Evolutionary conservation across 64 coral and sea anemone species (phyloP).

Genomic region (Dendronephthya gigantea): DNA sequence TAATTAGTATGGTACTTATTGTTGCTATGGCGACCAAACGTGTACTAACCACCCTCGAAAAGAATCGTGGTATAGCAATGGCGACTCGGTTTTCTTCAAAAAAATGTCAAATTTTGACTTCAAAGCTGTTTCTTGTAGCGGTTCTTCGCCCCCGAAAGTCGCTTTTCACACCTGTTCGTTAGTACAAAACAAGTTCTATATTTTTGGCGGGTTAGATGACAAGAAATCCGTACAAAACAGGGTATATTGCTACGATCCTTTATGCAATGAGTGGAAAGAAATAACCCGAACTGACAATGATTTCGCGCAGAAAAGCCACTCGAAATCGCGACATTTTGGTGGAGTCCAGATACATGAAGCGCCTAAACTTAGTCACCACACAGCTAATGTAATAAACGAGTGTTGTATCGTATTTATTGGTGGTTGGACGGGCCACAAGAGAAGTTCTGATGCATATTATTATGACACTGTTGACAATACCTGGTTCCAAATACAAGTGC

Average conservation of each 20-base stretch:
- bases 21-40: too few relatives aligned
- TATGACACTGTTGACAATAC: conserved; percentile 49
- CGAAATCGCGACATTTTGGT: conserved; percentile 33
- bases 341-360: conserved; percentile 34
- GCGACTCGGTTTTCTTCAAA: conserved; percentile 11
- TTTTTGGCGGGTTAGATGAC: conserved; percentile 73
- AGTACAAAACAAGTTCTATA: conserved; percentile 41
- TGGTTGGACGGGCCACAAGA: conserved; percentile 90
- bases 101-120: conserved; percentile 47
- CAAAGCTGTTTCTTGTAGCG: neutral
- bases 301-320: conserved; percentile 12
- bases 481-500: conserved; percentile 52
- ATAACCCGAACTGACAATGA: conserved; percentile 16
- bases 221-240: conserved; percentile 53
- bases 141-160: conserved; percentile 37
- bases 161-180: conserved; percentile 81
- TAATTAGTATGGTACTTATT: neutral
- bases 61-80: conserved; percentile 43
- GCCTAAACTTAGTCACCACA: conserved; percentile 72
- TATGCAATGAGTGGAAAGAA: conserved; percentile 32
- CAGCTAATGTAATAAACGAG: conserved; percentile 53
- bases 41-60: neutral
- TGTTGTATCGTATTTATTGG: conserved; percentile 75
- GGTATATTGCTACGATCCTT: conserved; percentile 50
- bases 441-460: conserved; percentile 64